These are phyloP conservation scores for Hydrotaea diabolus DNA, from an alignment of 2,888 invertebrate species.

Conservation along the genomic window DNA sequence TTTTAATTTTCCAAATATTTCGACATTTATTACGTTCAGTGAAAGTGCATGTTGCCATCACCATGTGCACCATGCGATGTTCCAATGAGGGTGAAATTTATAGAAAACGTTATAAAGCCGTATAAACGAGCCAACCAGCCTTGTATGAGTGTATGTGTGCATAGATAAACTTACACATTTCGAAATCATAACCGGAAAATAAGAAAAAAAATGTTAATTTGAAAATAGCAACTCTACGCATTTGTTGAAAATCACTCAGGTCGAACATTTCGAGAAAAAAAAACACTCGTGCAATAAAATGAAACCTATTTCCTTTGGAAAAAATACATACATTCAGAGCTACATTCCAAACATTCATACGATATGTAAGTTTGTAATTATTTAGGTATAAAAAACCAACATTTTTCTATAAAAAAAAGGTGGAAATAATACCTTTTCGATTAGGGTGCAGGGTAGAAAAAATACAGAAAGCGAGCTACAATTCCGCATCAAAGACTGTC, in stretches of 20 bases:
- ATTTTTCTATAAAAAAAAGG: conserved; percentile 23
- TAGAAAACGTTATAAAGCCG: conserved; percentile 26
- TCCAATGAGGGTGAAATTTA: conserved; percentile 35
- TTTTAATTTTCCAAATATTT: too few relatives aligned
- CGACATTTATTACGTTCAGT: too few relatives aligned
- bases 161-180: neutral
- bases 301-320: conserved; percentile 28
- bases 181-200: conserved; percentile 74
- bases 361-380: conserved; percentile 1
- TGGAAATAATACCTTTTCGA: conserved; percentile 20
- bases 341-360: conserved; percentile 2
- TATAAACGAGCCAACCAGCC: neutral
- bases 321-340: neutral
- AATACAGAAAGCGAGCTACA: conserved; percentile 15
- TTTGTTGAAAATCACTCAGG: conserved; percentile 59
- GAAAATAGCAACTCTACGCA: conserved; percentile 61
- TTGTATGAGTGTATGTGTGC: neutral
- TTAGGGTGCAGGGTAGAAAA: conserved; percentile 23
- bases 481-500: conserved; percentile 3
- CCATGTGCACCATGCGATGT: neutral
- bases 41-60: too few relatives aligned
- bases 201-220: conserved; percentile 74
- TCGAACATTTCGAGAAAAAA: conserved; percentile 47
- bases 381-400: neutral
- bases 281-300: conserved; percentile 12